Base-by-base conservation (phyloP, 2,797 vertebrate species). In the Falco naumanni region DNA sequence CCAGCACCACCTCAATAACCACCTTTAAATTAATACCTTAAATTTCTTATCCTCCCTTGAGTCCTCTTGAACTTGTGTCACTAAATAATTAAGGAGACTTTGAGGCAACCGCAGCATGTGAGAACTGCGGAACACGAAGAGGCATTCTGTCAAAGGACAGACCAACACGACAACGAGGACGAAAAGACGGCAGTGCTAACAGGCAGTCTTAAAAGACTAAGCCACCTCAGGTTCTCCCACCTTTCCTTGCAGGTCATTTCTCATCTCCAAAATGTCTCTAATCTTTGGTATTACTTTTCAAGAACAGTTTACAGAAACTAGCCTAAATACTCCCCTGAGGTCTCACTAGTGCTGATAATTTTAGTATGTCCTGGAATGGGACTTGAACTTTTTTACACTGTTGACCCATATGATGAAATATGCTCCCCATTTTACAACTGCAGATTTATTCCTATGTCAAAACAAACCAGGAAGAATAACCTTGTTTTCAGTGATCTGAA, bases 381-480 rank as follows among this genome's bases (percentile, higher is more conserved):
- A 89, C 18, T 25, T 34, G 31, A 84, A 80, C 6, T 8, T 85
- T 77, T 76, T 37, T 20, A 66, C 34, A 34, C 34, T 21, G 39
- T 10, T 87, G 68, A 83, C 61, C 50, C 57, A 16, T 16, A 63
- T 47, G 37, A 64, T 48, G 39, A 84, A 63, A 53, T 13, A 60
- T 68, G 33, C 28, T 76, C 81, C 53, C 31, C 13, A 21, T 64
- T 90, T 91, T 39, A 93, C 72, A 94, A 69, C 72, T 54, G 29
- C 39, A 71, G 33, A 85, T 77, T 57, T 74, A 80, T 68, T 94
- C 80, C 53, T 68, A 9, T 28, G 45, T 75, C 89, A 83, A 74
- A 82, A 31, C 51, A 89, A 82, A 85, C n/a, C 45, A 87, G 54
- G n/a, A 94, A 89, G 66, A 94, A 84, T 59, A 93, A 89, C 37